Base-by-base conservation (phyloP, 2,797 vertebrate genomes). In the Poecilia wingei region DNA sequence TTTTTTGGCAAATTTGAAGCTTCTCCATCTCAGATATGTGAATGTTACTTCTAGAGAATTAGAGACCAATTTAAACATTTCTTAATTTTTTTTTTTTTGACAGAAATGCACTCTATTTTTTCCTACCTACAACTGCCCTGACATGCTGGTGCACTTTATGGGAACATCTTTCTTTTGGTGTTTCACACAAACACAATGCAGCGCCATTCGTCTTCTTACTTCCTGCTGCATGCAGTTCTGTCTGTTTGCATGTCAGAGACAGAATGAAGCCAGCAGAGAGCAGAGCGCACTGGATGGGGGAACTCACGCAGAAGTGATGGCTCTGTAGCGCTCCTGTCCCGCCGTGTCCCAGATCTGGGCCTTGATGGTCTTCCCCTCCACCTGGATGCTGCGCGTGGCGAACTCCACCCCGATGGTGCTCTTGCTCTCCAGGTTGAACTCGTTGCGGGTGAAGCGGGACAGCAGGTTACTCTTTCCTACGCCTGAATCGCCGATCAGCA, bases 321-420 rank as follows among this genome's bases (percentile, higher is more conserved):
- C 97, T 0, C 97, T 91, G 93, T 97, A 98, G 12, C 96, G 94
- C 90, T 97, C 96, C 91, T 97, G 96, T 41, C 96, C 96, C 0
- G 96, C 96, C 0, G 96, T 97, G 88, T 97, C 96, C 96, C 96
- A 97, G 88, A 96, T 97, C 93, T 97, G 96, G 51, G 97, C 97
- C 94, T 97, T 98, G 89, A 97, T 90, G 0, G 95, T 97, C 92
- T 97, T 97, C 81, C 95, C 94, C 79, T 97, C 97, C 83, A 97
- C 97, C 81, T 96, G 96, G 94, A 98, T 97, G 95, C 97, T 98
- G 75, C 97, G 95, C 0, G 97, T 98, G 79, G 97, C 96, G 0
- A 97, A 97, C 93, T 98, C 97, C 92, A 98, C 97, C 0, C 97
- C 97, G 0, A 97, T 97, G 88, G 97, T 97, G 90, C 96, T 97